A percentile compares a stretch with the other conserved stretches of the same genome.
phyloP scores from a whole-genome alignment of 1,140 invertebrate species.

The Tetramorium alpestre region DNA sequence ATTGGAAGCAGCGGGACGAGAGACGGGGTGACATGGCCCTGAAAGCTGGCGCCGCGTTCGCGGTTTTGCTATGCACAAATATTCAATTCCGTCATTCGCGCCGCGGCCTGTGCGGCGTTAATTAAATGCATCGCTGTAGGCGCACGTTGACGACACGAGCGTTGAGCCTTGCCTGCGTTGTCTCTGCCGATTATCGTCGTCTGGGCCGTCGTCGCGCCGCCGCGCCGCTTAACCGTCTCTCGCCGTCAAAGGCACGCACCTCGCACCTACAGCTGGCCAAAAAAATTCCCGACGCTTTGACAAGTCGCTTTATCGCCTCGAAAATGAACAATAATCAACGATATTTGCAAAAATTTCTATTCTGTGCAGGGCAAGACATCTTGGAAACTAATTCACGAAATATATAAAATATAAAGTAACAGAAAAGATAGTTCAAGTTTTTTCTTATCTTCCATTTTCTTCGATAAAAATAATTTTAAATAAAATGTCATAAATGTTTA shows the following conservation, averaged over 20 bases:
- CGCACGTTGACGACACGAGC: slow-evolving; percentile 22
- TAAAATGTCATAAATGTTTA: too few species aligned
- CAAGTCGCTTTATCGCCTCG: neutral
- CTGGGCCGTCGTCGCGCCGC: neutral
- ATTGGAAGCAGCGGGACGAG: neutral
- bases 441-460: neutral
- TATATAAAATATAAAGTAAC: neutral
- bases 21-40: slow-evolving; percentile 39
- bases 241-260: slow-evolving; percentile 19
- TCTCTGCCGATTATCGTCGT: slow-evolving; percentile 55
- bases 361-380: too few species aligned
- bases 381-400: neutral
- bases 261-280: slow-evolving; percentile 5
- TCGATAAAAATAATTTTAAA: neutral
- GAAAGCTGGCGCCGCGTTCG: slow-evolving; percentile 60
- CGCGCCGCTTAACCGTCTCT: slow-evolving; percentile 18
- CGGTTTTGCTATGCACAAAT: slow-evolving; percentile 61
- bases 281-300: neutral
- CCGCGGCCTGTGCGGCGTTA: slow-evolving; percentile 50
- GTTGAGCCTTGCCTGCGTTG: slow-evolving; percentile 38
- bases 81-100: slow-evolving; percentile 56
- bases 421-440: neutral
- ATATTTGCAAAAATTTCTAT: neutral
- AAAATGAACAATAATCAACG: neutral
- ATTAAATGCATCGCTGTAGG: slow-evolving; percentile 47